Conservation (phyloP, 1,140 invertebrate species). For the Oscheius sp. region DNA sequence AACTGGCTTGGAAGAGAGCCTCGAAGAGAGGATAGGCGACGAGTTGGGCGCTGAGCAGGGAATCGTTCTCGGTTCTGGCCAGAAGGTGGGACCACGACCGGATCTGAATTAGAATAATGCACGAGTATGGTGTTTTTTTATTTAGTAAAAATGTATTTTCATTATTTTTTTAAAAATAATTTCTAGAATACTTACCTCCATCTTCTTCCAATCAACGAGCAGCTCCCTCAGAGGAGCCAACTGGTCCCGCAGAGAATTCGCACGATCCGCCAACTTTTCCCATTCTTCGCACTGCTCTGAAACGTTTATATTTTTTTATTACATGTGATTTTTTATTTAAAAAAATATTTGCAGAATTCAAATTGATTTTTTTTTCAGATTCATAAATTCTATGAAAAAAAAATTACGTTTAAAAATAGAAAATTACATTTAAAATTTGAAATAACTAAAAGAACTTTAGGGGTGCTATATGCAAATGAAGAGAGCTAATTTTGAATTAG, state of each 20-base stretch:
- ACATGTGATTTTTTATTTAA: constrained; percentile 16
- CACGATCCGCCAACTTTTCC: constrained; percentile 74
- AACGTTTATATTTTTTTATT: constrained; percentile 26
- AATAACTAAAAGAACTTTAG: too few species aligned
- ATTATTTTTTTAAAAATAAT: not conserved
- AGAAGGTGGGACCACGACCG: constrained; percentile 77
- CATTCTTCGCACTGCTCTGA: constrained; percentile 52
- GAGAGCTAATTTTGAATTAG: too few species aligned
- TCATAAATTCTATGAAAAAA: constrained; percentile 12
- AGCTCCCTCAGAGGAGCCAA: constrained; percentile 73
- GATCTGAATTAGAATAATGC: not conserved
- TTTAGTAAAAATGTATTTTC: too few species aligned
- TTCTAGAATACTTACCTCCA: constrained; percentile 75
- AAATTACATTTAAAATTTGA: too few species aligned
- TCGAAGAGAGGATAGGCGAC: constrained; percentile 53
- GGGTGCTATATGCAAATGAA: too few species aligned
- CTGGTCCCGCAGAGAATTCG: constrained; percentile 75
- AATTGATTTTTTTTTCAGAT: not conserved
- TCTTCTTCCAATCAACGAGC: constrained; percentile 83
- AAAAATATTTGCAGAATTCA: not conserved
- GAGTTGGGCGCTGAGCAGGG: constrained; percentile 42
- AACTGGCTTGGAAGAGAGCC: constrained; percentile 24
- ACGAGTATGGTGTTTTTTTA: too few species aligned
- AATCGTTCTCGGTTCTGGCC: constrained; percentile 63
- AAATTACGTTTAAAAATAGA: too few species aligned